These are phyloP conservation scores for Epicauta chinensis DNA, from an alignment of 1,140 invertebrate species.

Conservation along the genomic window DNA sequence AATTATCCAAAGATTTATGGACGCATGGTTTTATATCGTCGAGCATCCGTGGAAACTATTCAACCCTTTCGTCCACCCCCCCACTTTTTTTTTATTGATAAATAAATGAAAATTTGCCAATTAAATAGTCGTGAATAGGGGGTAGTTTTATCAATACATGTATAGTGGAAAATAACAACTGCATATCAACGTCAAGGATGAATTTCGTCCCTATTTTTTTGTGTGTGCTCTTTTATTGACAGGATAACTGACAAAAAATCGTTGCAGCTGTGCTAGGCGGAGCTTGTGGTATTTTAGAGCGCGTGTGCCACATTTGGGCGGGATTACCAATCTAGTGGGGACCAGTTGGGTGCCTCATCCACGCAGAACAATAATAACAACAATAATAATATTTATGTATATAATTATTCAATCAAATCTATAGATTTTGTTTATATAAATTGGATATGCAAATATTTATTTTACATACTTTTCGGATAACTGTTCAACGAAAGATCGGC, in stretches of 20 bases:
- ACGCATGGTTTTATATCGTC: background rate
- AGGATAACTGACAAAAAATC: conserved; percentile 28
- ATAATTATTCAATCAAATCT: too few relatives aligned
- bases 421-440: too few relatives aligned
- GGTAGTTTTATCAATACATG: background rate
- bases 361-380: too few relatives aligned
- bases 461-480: too few relatives aligned
- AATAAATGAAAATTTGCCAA: too few relatives aligned
- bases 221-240: conserved; percentile 27
- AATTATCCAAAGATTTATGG: conserved; percentile 22
- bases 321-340: conserved; percentile 9
- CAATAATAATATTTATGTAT: too few relatives aligned
- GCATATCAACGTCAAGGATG: conserved; percentile 17
- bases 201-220: conserved; percentile 10
- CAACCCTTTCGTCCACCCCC: too few relatives aligned
- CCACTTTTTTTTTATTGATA: too few relatives aligned
- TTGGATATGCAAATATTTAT: too few relatives aligned
- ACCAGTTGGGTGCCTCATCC: background rate
- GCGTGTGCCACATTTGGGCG: conserved; percentile 20
- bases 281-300: conserved; percentile 12
- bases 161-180: conserved; percentile 20
- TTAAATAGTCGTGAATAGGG: background rate
- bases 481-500: too few relatives aligned
- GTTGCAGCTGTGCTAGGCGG: conserved; percentile 25
- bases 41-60: too few relatives aligned